Evolutionary conservation across 2,113 vertebrate genomes (phyloP).

Genomic region (Turnix velox): DNA sequence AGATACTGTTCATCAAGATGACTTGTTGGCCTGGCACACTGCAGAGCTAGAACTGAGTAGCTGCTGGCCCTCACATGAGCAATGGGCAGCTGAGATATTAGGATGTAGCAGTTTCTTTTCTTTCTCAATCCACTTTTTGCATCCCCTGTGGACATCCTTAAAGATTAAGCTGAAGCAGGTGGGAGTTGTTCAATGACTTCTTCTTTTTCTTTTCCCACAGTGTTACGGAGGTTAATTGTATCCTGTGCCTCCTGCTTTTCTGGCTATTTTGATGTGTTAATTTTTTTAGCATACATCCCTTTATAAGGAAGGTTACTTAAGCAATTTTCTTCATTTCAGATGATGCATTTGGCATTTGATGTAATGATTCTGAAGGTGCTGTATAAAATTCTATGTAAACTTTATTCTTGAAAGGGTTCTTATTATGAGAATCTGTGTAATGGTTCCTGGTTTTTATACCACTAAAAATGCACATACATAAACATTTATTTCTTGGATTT

Average conservation of each 20-base stretch:
- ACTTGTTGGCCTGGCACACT: neutral
- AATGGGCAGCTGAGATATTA: neutral
- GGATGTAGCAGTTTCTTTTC: neutral
- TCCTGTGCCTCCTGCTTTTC: conserved; percentile 48
- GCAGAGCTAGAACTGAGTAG: neutral
- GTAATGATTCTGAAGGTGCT: neutral
- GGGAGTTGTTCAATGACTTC: neutral
- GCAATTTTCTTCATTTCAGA: neutral
- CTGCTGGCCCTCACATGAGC: neutral
- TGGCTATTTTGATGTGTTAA: conserved; percentile 46
- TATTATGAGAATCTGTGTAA: neutral
- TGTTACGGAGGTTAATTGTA: conserved; percentile 14
- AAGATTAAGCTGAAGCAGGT: neutral
- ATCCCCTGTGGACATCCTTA: neutral
- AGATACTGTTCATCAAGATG: neutral
- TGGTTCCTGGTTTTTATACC: neutral
- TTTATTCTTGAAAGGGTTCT: neutral
- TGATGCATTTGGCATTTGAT: conserved; percentile 2
- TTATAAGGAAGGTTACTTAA: neutral
- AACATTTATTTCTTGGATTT: neutral
- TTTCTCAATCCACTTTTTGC: neutral
- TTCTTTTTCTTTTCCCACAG: conserved; percentile 3
- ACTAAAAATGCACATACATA: neutral
- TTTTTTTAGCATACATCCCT: conserved; percentile 17
- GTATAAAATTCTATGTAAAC: neutral